A percentile compares a stretch with the other conserved stretches of the same genome.
phyloP scores from a whole-genome alignment of 2,797 vertebrate genomes.

The Leptoclinus maculatus region DNA sequence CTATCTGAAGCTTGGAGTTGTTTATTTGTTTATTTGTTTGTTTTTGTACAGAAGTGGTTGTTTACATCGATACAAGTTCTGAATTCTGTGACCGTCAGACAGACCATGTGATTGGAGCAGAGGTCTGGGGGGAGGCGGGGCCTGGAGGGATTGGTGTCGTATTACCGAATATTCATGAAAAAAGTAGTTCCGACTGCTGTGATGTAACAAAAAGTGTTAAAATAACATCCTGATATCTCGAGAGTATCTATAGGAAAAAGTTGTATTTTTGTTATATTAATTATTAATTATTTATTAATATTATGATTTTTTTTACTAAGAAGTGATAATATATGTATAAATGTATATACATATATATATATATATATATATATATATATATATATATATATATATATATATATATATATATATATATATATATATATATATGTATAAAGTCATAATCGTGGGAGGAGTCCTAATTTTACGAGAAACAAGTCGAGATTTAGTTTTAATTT shows the following conservation, averaged over 20 bases:
- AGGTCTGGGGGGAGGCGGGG: conserved; percentile 44
- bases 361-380: too few relatives aligned
- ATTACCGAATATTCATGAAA: background rate
- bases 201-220: background rate
- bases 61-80: conserved; percentile 78
- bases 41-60: conserved; percentile 86
- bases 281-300: background rate
- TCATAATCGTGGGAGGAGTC: background rate
- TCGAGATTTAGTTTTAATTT: background rate
- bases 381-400: too few relatives aligned
- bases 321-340: background rate
- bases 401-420: too few relatives aligned
- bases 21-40: conserved; percentile 78
- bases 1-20: conserved; percentile 65
- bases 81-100: conserved; percentile 69
- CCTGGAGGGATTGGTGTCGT: background rate
- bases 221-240: background rate
- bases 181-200: background rate
- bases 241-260: background rate
- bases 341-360: too few relatives aligned
- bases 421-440: background rate
- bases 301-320: background rate
- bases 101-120: conserved; percentile 56
- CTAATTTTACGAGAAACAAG: background rate
- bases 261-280: background rate